A percentile compares a stretch with the other conserved stretches of the same genome.
Evolutionary conservation across 2,113 vertebrate genomes (phyloP).

Genomic region (Ictalurus punctatus): DNA sequence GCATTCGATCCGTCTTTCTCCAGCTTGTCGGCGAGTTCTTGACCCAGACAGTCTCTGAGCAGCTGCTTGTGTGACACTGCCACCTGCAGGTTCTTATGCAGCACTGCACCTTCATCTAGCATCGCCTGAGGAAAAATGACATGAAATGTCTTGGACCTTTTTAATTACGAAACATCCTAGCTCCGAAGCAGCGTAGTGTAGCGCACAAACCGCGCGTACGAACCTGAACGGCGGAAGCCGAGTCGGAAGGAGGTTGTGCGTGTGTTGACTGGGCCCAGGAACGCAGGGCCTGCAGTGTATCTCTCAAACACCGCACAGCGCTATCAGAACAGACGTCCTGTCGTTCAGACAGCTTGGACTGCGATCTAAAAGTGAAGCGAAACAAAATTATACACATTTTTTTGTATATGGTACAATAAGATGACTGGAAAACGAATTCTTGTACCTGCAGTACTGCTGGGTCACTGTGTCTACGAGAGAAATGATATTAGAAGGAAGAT

Average conservation of each 20-base stretch:
- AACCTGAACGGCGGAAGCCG: slow-evolving; percentile 65
- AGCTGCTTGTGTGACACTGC: slow-evolving; percentile 66
- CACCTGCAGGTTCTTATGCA: slow-evolving; percentile 60
- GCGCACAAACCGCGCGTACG: slow-evolving; percentile 5
- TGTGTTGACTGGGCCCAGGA: slow-evolving; percentile 63
- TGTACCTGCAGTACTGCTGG: slow-evolving; percentile 71
- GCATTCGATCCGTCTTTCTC: slow-evolving; percentile 58
- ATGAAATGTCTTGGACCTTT: background rate
- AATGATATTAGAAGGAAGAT: slow-evolving; percentile 60
- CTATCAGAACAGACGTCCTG: slow-evolving; percentile 62
- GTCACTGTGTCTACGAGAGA: slow-evolving; percentile 57
- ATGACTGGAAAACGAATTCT: background rate
- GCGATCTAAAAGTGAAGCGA: slow-evolving; percentile 57
- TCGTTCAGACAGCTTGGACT: slow-evolving; percentile 62
- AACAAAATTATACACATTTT: background rate
- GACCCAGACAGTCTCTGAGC: slow-evolving; percentile 64
- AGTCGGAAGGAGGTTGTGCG: slow-evolving; percentile 44
- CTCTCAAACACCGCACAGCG: slow-evolving; percentile 57
- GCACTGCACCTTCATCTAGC: slow-evolving; percentile 62
- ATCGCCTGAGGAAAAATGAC: slow-evolving; percentile 50
- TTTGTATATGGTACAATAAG: no score
- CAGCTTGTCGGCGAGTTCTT: slow-evolving; percentile 60
- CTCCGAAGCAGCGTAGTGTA: background rate
- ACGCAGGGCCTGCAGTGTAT: slow-evolving; percentile 62
- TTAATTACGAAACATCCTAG: background rate